phyloP scores from a whole-genome alignment of 2,797 vertebrate species.

The Cottoperca gobio region DNA sequence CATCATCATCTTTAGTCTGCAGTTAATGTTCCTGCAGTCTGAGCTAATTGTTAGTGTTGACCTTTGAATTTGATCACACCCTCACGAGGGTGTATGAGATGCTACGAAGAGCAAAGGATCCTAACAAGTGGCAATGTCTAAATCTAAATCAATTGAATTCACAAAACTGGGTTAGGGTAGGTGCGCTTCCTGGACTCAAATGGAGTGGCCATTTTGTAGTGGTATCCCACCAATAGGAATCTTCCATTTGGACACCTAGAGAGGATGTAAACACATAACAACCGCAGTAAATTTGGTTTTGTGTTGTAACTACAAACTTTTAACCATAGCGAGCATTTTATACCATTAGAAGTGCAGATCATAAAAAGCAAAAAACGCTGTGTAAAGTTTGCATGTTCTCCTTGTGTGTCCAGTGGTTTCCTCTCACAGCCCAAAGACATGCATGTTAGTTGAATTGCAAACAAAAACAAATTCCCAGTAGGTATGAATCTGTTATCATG shows the following conservation, averaged over 20 bases:
- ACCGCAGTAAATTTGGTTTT: too few relatives aligned
- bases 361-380: constrained; percentile 19
- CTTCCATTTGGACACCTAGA: too few relatives aligned
- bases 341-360: constrained; percentile 11
- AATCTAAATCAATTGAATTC: constrained; percentile 7
- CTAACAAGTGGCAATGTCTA: constrained; percentile 8
- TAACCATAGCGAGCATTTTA: neutral
- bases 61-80: constrained; percentile 35
- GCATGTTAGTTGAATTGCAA: neutral
- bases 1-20: constrained; percentile 9
- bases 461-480: constrained; percentile 1
- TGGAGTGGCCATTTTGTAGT: too few relatives aligned
- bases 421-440: neutral
- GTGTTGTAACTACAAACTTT: constrained; percentile 15
- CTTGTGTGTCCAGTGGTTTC: neutral
- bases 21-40: constrained; percentile 37
- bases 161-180: constrained; percentile 1
- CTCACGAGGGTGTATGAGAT: constrained; percentile 30
- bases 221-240: too few relatives aligned
- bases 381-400: constrained; percentile 12
- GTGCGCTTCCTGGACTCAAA: too few relatives aligned
- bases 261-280: too few relatives aligned
- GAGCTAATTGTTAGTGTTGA: constrained; percentile 59
- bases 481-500: constrained; percentile 11
- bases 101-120: constrained; percentile 18